Evolutionary conservation across 2,888 invertebrate species (phyloP).

Genomic region (Pyrgus malvae): DNA sequence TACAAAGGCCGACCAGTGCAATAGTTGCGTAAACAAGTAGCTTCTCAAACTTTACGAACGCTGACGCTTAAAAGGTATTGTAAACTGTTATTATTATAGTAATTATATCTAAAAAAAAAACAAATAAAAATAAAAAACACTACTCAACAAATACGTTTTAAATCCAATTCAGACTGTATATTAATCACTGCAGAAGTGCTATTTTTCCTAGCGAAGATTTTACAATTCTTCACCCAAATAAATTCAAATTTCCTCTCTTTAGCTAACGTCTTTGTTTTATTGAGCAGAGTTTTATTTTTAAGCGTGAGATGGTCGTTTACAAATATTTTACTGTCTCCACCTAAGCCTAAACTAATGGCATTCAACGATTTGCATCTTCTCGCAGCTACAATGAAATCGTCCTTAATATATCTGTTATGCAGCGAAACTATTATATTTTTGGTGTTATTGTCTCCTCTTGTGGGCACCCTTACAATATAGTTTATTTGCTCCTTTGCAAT

Average conservation of each 20-base stretch:
- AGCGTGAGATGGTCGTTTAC: constrained; percentile 10
- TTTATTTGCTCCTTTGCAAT: not conserved
- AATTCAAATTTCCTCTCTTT: constrained; percentile 3
- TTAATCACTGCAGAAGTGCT: no score
- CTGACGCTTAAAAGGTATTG: no score
- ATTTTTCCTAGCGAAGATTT: constrained; percentile 4
- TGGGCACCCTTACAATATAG: not conserved
- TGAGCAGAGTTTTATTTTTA: not conserved
- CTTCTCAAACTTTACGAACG: no score
- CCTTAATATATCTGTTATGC: constrained; percentile 1
- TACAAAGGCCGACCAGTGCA: no score
- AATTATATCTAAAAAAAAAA: no score
- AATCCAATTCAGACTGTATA: not conserved
- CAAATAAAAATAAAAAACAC: no score
- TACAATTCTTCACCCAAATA: constrained; percentile 6
- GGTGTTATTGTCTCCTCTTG: not conserved
- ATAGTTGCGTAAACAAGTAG: no score
- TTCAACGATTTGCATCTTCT: not conserved
- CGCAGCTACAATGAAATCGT: not conserved
- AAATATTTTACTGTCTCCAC: not conserved
- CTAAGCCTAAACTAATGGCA: not conserved
- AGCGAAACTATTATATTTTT: constrained; percentile 6
- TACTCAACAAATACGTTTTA: not conserved
- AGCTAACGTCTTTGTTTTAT: not conserved
- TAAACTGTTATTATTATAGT: no score